Base-by-base conservation (phyloP, 2,888 invertebrate species). In the Deilephila elpenor region DNA sequence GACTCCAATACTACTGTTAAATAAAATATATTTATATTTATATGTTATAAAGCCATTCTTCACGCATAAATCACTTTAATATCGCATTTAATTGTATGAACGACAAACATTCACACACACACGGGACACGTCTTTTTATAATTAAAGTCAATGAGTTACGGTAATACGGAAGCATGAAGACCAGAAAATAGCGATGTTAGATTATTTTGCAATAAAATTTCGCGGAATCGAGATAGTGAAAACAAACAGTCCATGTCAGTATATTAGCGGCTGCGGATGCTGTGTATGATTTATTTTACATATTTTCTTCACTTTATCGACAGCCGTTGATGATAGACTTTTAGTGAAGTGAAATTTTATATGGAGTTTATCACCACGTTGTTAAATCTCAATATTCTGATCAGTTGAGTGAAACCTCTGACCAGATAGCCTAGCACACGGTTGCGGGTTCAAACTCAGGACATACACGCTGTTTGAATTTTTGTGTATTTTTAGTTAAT, bases 161-260 rank as follows among this genome's bases (percentile, higher is more conserved):
- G 56, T 51, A 25, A 20, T 62, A 17, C 20, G 14, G 44, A 25
- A 67, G 25, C 44, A 20, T 44, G 44, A 44, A 20, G 34, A 64
- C 37, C 14, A 5, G 37, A 62, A 62, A 71, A 67, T 67, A 59
- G 29, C 72, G 67, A 59, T 37, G 56, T 72, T 67, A 67, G 34
- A 73, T 73, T 59, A 72, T 72, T 59, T 59, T 29, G 72, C 56
- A 73, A 73, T 73, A 73, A 67, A 67, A 64, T 56, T 73, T 64
- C 72, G 37, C 64, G 19, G 72, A 73, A 73, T 56, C 72, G 37
- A 56, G 72, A 56, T 34, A 11, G 11, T 59, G 59, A 20, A 64
- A 73, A 73, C 37, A 73, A 73, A 73, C 67, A 59, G 25, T 67
- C 51, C 67, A 7, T 44, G 25, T 67, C 67, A 51, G 44, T 67